These are phyloP conservation scores for Hyles euphorbiae DNA, from an alignment of 1,140 invertebrate genomes.

Conservation along the genomic window DNA sequence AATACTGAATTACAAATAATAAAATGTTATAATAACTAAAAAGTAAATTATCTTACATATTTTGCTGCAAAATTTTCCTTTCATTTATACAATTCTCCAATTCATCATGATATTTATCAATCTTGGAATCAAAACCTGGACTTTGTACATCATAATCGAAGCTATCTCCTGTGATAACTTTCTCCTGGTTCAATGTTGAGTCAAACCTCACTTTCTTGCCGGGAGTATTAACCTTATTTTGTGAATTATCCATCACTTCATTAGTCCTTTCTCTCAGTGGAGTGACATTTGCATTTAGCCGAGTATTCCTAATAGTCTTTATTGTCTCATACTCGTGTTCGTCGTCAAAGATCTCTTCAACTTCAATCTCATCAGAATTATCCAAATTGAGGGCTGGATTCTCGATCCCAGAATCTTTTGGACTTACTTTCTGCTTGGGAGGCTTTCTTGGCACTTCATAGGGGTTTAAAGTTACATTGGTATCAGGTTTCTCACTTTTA, in stretches of 20 bases:
- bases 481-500: constrained; percentile 61
- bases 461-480: constrained; percentile 55
- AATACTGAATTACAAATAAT: too few species aligned
- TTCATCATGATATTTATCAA: constrained; percentile 73
- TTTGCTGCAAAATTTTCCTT: constrained; percentile 65
- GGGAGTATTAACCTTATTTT: constrained; percentile 46
- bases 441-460: constrained; percentile 68
- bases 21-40: too few species aligned
- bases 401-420: constrained; percentile 58
- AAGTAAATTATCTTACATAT: constrained; percentile 1
- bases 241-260: constrained; percentile 43
- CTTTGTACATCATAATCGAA: constrained; percentile 63
- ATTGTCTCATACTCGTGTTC: constrained; percentile 65
- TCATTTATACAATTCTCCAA: constrained; percentile 74
- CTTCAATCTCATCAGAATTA: constrained; percentile 70
- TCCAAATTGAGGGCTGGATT: constrained; percentile 69
- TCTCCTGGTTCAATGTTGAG: constrained; percentile 68
- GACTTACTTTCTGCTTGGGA: constrained; percentile 42
- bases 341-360: constrained; percentile 56
- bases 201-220: constrained; percentile 73
- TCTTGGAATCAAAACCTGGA: constrained; percentile 62
- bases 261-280: constrained; percentile 56
- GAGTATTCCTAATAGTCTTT: constrained; percentile 62
- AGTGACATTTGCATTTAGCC: constrained; percentile 61
- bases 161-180: constrained; percentile 70